phyloP scores from a whole-genome alignment of 2,797 vertebrate genomes.

The Ibycter americanus region DNA sequence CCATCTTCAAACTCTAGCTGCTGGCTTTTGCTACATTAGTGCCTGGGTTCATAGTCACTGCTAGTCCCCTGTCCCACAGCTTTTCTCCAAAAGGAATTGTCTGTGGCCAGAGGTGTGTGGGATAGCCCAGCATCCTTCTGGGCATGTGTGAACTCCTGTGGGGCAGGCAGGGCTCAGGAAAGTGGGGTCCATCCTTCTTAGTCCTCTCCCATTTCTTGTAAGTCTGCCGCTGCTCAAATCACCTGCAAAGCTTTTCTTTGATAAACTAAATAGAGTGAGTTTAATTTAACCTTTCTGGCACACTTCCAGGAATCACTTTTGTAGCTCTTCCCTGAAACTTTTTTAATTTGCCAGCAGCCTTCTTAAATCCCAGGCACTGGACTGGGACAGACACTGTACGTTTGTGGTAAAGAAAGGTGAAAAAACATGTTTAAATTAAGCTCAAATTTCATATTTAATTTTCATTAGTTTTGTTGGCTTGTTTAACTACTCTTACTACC shows the following conservation, averaged over 20 bases:
- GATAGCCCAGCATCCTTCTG: neutral
- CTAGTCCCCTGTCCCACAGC: neutral
- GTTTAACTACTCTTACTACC: neutral
- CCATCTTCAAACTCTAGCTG: neutral
- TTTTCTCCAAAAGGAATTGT: neutral
- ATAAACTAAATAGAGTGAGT: neutral
- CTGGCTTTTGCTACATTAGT: neutral
- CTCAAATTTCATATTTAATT: neutral
- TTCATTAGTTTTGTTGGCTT: neutral
- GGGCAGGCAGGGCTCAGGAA: neutral
- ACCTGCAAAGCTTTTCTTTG: neutral
- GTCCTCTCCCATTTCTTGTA: neutral
- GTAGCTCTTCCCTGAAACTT: neutral
- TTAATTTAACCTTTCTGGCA: neutral
- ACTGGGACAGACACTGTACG: neutral
- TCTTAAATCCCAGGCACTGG: neutral
- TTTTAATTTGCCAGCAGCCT: neutral
- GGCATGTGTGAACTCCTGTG: accelerated
- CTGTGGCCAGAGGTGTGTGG: accelerated
- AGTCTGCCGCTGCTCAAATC: neutral
- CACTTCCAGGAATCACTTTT: neutral
- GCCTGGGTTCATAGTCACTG: neutral
- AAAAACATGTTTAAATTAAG: neutral
- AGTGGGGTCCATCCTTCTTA: neutral
- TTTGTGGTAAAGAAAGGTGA: neutral